Evolutionary conservation across 2,888 invertebrate species (phyloP), one percentile per base, ranked within the genome.

Genomic region (Bombylius major): DNA sequence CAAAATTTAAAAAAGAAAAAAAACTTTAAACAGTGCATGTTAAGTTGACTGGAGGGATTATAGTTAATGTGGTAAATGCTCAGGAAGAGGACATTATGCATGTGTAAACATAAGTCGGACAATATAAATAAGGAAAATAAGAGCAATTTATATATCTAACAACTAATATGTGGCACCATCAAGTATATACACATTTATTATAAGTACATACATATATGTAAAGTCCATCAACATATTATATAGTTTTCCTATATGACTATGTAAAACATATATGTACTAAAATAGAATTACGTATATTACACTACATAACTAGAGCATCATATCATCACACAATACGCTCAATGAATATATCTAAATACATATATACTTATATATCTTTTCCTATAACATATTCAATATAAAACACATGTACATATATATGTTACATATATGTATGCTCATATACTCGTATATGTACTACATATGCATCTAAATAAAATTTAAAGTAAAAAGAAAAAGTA

Each of bases 71-170:
- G 53, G 56, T 58, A 56, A 50, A 47, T 51, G 55, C 51, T 51
- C 51, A 51, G 51, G 53, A 56, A 57, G 59, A 56, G 58, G 59
- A 62, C 55, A 58, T 58, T 60, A 56, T 61, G 59, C 60, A 60
- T 61, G 59, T 60, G 62, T 62, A 59, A 60, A 62, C 62, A 62
- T 56, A 54, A 58, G 46, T 58, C 55, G 60, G 50, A 60, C 59
- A 62, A 58, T 58, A 62, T 60, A 55, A 55, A 55, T 47, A 50
- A 50, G 36, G 23, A 54, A 54, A 50, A 45, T 50, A 45, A 54
- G 46, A 55, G 46, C 51, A 52, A 52, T 51, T 36, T 51, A 47
- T 51, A 47, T 8, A 42, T 42, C 11, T 42, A 42, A 42, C 39
- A 42, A 42, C 39, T 42, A 23, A 23, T 23, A 42, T 42, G 39